A percentile compares a stretch with the other conserved stretches of the same genome.
Evolutionary conservation across 1,140 invertebrate genomes (phyloP).

Genomic region (Pseudachorutes palmiensis): DNA sequence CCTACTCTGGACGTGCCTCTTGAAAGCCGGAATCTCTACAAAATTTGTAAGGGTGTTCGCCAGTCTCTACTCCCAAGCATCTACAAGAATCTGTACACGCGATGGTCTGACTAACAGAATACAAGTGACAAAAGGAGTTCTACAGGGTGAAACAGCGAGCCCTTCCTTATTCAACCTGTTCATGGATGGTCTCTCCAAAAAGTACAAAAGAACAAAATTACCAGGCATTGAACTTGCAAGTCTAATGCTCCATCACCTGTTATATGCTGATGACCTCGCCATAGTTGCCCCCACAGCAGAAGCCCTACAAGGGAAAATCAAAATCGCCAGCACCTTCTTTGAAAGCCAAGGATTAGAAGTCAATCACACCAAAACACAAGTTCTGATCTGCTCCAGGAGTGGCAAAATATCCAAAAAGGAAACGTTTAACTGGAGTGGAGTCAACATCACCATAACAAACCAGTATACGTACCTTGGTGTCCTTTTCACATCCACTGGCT

Average conservation of each 20-base stretch:
- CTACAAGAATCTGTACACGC: constrained; percentile 16
- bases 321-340: neutral
- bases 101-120: neutral
- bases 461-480: neutral
- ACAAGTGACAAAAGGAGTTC: constrained; percentile 25
- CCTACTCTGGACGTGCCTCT: constrained; percentile 34
- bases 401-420: neutral
- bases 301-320: neutral
- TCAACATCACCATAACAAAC: neutral
- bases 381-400: neutral
- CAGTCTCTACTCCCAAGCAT: constrained; percentile 31
- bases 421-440: neutral
- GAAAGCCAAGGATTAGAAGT: neutral
- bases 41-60: constrained; percentile 35
- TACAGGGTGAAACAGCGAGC: constrained; percentile 35
- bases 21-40: constrained; percentile 29
- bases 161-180: neutral
- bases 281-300: neutral
- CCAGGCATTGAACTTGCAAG: neutral
- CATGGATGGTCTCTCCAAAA: neutral
- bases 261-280: neutral
- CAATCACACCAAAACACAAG: neutral
- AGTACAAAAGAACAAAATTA: neutral
- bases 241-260: neutral
- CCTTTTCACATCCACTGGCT: neutral